These are phyloP conservation scores for Tragelaphus imberbis DNA, from an alignment of 2,113 vertebrate species.

Conservation along the genomic window DNA sequence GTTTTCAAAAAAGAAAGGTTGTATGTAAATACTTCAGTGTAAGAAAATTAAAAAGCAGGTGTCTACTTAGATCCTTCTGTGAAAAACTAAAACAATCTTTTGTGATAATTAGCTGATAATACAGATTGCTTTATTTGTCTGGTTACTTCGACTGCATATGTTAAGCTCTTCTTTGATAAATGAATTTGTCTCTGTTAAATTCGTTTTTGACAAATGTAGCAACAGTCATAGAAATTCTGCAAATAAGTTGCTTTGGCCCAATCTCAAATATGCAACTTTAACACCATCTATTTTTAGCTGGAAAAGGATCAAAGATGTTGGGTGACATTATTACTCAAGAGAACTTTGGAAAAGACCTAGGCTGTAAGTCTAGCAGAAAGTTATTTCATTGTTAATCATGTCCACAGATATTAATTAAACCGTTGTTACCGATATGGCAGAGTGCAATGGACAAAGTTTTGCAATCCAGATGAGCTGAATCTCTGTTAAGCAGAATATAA, in stretches of 20 bases:
- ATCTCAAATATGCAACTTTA: not conserved
- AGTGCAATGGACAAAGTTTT: not conserved
- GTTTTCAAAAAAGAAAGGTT: not conserved
- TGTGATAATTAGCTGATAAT: conserved; percentile 8
- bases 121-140: not conserved
- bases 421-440: not conserved
- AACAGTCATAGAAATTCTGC: not conserved
- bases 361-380: not conserved
- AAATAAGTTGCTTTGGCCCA: not conserved
- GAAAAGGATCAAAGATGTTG: not conserved
- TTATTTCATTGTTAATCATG: not conserved
- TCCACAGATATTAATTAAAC: not conserved
- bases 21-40: not conserved
- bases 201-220: not conserved
- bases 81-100: not conserved
- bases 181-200: not conserved
- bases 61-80: not conserved
- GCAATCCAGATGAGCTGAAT: not conserved
- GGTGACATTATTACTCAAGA: not conserved
- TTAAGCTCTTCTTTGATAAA: conserved; percentile 2
- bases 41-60: not conserved
- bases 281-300: not conserved
- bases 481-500: not conserved
- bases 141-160: not conserved
- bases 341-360: not conserved